These are phyloP conservation scores for Tragelaphus scriptus DNA, from an alignment of 2,113 vertebrate species.

Conservation along the genomic window DNA sequence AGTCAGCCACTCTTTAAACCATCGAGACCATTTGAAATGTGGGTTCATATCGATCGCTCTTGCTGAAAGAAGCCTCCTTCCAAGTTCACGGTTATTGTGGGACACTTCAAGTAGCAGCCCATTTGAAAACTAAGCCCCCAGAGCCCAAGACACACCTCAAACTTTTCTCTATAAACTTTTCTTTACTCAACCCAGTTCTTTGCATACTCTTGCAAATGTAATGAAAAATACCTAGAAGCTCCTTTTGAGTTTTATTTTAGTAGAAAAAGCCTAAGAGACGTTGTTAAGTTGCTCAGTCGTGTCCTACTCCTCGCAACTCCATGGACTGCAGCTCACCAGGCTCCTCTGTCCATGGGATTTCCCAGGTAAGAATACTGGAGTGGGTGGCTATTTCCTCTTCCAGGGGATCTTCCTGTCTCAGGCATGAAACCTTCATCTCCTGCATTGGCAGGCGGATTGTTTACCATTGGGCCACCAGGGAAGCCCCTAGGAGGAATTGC, in stretches of 20 bases:
- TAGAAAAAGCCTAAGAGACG: background rate
- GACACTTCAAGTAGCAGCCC: background rate
- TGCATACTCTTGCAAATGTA: background rate
- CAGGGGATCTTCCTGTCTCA: background rate
- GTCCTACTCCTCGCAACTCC: background rate
- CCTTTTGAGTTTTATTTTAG: background rate
- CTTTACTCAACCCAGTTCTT: background rate
- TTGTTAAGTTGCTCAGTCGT: background rate
- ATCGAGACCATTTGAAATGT: background rate
- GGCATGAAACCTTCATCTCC: background rate
- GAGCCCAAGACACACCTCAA: background rate
- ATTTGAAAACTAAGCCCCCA: background rate
- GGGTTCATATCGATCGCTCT: accelerated
- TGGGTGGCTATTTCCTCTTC: background rate
- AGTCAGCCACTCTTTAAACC: background rate
- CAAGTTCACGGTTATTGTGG: accelerated
- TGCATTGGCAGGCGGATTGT: background rate
- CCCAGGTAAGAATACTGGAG: background rate
- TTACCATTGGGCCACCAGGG: background rate
- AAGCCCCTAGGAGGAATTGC: background rate
- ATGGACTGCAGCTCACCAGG: background rate
- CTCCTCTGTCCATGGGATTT: background rate
- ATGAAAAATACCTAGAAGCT: background rate
- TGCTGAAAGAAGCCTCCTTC: background rate
- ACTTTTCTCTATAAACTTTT: background rate